Percentiles rank a stretch among this genome's conserved stretches.
These are phyloP conservation scores for Brienomyrus brachyistius DNA, from an alignment of 2,113 vertebrate genomes.

Conservation along the genomic window DNA sequence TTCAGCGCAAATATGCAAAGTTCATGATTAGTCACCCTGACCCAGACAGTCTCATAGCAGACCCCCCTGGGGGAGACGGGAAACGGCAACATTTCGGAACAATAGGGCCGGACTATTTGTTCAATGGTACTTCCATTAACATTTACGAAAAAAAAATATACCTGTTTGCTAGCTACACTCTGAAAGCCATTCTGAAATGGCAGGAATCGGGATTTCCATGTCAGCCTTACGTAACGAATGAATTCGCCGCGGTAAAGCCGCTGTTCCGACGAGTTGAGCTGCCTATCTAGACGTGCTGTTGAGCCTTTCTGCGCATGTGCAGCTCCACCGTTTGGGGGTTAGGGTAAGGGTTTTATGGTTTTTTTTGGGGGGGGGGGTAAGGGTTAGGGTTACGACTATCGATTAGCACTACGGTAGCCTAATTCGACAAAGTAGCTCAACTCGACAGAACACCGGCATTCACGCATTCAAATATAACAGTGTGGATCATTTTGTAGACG, in stretches of 20 bases:
- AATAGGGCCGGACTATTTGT: neutral
- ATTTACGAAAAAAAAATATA: constrained; percentile 19
- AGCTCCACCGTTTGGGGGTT: no score
- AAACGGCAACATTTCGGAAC: neutral
- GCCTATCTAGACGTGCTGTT: no score
- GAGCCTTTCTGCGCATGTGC: no score
- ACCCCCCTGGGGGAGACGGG: neutral
- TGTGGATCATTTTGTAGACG: neutral
- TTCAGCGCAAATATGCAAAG: neutral
- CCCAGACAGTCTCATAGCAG: neutral
- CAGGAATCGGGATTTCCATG: neutral
- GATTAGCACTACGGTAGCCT: no score
- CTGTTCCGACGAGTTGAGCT: neutral
- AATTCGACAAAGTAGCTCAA: no score
- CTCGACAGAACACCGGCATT: neutral
- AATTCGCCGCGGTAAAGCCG: no score
- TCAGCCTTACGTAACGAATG: neutral
- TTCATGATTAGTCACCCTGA: neutral
- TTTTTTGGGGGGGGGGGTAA: no score
- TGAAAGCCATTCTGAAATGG: neutral
- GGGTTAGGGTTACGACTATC: no score
- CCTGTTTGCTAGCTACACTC: neutral
- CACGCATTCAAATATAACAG: neutral
- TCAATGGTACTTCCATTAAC: neutral
- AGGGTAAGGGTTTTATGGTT: no score